Conservation (phyloP, 2,797 vertebrate species). For the Chelidonichthys spinosus region DNA sequence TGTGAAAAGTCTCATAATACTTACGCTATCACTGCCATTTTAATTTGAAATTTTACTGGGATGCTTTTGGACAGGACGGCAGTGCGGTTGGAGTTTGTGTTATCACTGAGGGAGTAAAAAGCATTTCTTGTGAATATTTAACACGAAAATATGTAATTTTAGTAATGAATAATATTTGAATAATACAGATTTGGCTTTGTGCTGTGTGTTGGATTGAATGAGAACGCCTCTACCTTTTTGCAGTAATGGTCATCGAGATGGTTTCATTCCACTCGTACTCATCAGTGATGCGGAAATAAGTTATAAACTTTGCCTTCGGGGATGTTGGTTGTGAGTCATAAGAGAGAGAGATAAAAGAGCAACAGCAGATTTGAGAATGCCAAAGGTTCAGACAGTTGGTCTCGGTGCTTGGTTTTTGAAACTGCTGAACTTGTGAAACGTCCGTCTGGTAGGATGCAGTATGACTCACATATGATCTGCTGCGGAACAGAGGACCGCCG, state of each 20-base stretch:
- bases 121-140: not conserved
- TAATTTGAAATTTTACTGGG: conserved; percentile 72
- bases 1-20: conserved; percentile 26
- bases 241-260: conserved; percentile 65
- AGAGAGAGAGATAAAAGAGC: not conserved
- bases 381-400: not conserved
- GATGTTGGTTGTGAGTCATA: not conserved
- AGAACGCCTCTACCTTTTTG: conserved; percentile 69
- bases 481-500: conserved; percentile 78
- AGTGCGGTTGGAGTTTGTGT: conserved; percentile 56
- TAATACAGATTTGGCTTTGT: not conserved
- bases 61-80: conserved; percentile 52
- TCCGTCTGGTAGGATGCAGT: not conserved
- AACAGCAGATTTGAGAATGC: not conserved
- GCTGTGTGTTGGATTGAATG: not conserved
- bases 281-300: conserved; percentile 62
- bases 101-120: conserved; percentile 74
- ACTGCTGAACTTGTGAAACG: not conserved
- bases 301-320: conserved; percentile 70
- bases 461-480: conserved; percentile 67
- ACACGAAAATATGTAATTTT: not conserved
- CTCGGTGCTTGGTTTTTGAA: not conserved
- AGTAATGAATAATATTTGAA: not conserved
- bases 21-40: conserved; percentile 74
- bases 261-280: conserved; percentile 69